Evolutionary conservation across 2,113 vertebrate genomes (phyloP), one percentile per base, ranked within the genome.

Genomic region (Cinclus mexicanus): DNA sequence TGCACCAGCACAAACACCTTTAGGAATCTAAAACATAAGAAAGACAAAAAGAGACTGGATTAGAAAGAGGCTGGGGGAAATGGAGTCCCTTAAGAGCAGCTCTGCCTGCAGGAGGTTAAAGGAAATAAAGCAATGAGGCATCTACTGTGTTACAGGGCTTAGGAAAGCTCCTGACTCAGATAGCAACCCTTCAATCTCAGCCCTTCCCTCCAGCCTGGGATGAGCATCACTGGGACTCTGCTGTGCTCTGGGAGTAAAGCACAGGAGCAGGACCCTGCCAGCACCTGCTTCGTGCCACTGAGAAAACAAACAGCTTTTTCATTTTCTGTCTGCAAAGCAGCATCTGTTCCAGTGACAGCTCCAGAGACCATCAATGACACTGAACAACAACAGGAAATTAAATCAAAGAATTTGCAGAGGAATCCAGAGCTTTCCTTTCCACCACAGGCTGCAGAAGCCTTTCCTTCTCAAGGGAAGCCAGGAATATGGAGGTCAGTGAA

Each of bases 11-110:
- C 97, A 98, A 96, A 96, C 97, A 95, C 98, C 98, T 98, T 98
- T 99, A 99, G 98, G 99, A 98, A 99, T 99, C 99, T 99, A 99
- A 92, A 98, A 99, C 97, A 98, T 95, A 98, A 98, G 95, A 97
- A 95, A 97, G 97, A 93, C 75, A 96, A 95, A 97, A 91, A 96
- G 85, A 89, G 57, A 68, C 35, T 8, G 81, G 65, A 87, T 96
- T 96, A 97, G 96, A 90, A 61, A 68, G 81, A 76, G 74, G 59
- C 8, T 31, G 61, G 44, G 68, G 14, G 15, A 89, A 86, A 37
- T 2, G 3, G 78, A 80, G 68, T 74, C 61, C 57, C 23, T 17
- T 21, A 70, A 93, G 82, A 86, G 85, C 11, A 90, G 95, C 94
- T 35, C 82, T 64, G 77, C 90, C 60, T 55, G 76, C 26, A 14